Conservation (phyloP, 1,140 invertebrate species). For the Caligus rogercresseyi region DNA sequence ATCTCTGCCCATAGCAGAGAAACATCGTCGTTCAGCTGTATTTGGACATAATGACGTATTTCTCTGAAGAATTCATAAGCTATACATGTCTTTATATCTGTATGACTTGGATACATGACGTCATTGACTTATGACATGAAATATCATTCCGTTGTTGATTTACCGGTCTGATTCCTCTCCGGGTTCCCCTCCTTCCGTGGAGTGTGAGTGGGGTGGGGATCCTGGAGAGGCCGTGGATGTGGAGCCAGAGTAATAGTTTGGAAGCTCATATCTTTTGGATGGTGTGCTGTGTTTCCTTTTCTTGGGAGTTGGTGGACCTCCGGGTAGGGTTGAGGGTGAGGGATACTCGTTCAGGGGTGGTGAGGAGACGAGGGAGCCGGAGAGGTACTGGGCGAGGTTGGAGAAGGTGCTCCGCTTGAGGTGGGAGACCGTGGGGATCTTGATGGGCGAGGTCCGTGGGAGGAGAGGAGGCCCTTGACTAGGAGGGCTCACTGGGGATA, state of each 20-base stretch:
- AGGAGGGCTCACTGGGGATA: neutral
- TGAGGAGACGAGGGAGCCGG: neutral
- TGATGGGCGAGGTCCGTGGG: neutral
- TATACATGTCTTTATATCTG: too few relatives aligned
- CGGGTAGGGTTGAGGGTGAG: neutral
- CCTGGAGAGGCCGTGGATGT: slow-evolving; percentile 8
- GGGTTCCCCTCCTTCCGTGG: slow-evolving; percentile 2
- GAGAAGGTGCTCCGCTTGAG: slow-evolving; percentile 7
- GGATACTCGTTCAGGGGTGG: neutral
- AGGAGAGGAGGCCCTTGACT: neutral
- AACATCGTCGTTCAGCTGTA: too few relatives aligned
- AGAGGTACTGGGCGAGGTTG: slow-evolving; percentile 13
- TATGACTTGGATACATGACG: too few relatives aligned
- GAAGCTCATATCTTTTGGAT: slow-evolving; percentile 3
- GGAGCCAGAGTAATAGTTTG: slow-evolving; percentile 3
- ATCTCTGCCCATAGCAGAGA: too few relatives aligned
- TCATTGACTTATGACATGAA: too few relatives aligned
- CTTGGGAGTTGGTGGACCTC: neutral
- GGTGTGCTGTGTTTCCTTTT: neutral
- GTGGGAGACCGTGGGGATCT: neutral
- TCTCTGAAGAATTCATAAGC: too few relatives aligned
- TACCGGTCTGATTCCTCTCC: neutral
- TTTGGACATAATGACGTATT: too few relatives aligned
- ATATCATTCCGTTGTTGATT: neutral
- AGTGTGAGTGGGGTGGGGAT: slow-evolving; percentile 6